These are phyloP conservation scores for Brachyopa scutellaris DNA, from an alignment of 2,888 invertebrate genomes.

Conservation along the genomic window DNA sequence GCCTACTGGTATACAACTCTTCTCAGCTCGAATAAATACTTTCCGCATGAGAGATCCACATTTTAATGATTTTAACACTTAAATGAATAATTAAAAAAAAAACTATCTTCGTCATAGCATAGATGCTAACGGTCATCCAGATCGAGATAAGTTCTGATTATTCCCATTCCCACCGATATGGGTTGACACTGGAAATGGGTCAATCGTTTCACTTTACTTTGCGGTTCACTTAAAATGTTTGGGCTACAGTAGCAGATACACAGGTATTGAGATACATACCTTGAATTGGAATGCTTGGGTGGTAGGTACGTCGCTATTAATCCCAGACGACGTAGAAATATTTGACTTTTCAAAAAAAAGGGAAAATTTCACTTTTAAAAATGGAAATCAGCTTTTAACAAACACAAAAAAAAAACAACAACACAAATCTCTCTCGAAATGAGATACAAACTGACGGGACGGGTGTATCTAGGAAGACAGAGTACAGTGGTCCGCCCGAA, in stretches of 20 bases:
- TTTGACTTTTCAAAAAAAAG: conserved; percentile 37
- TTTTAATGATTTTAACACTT: conserved; percentile 4
- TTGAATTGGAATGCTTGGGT: conserved; percentile 55
- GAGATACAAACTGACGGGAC: conserved; percentile 34
- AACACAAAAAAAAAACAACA: conserved; percentile 22
- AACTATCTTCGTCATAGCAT: background rate
- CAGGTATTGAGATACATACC: conserved; percentile 68
- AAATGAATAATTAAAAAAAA: conserved; percentile 19
- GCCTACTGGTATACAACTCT: no score
- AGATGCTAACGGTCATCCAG: conserved; percentile 59
- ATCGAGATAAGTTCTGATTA: background rate
- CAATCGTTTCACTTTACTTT: conserved; percentile 64
- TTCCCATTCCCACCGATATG: conserved; percentile 6
- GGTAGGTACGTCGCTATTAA: conserved; percentile 8
- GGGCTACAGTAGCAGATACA: conserved; percentile 38
- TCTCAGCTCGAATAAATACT: conserved; percentile 10
- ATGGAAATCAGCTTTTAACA: conserved; percentile 63
- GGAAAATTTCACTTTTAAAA: conserved; percentile 65
- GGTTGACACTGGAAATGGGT: conserved; percentile 61
- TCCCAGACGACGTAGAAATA: conserved; percentile 40
- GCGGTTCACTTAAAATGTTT: conserved; percentile 35
- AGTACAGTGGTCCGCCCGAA: conserved; percentile 35
- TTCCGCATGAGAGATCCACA: conserved; percentile 47
- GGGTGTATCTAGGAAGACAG: conserved; percentile 50
- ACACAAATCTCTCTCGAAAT: conserved; percentile 38